Evolutionary conservation across 2,113 vertebrate genomes (phyloP).

Genomic region (Indicator indicator): DNA sequence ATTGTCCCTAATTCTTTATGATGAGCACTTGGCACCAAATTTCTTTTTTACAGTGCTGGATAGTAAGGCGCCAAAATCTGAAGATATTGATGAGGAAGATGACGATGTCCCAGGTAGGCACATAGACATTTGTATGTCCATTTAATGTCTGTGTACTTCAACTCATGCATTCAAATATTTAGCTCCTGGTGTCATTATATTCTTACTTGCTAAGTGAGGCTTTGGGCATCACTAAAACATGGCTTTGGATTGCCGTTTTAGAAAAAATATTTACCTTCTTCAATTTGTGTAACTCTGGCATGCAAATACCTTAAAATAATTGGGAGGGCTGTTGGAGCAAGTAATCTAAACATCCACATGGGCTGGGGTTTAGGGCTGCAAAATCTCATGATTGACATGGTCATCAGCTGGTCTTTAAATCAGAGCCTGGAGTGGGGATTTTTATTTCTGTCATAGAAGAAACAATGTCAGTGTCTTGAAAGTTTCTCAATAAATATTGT

Average conservation of each 20-base stretch:
- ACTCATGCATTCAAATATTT: neutral
- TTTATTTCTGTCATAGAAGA: neutral
- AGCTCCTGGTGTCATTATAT: neutral
- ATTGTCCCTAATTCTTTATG: neutral
- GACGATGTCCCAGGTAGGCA: conserved; percentile 93
- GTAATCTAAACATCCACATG: neutral
- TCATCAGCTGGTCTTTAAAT: neutral
- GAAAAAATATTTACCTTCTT: neutral
- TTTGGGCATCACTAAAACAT: neutral
- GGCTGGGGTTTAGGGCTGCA: neutral
- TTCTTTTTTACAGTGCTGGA: conserved; percentile 82
- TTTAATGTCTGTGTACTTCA: neutral
- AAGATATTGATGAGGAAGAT: conserved; percentile 97
- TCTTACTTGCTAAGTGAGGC: neutral
- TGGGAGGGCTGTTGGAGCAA: neutral
- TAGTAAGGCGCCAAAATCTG: conserved; percentile 94
- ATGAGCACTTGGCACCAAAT: neutral
- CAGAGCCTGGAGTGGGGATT: neutral
- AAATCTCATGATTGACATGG: neutral
- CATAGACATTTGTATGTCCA: neutral
- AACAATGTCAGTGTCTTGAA: neutral
- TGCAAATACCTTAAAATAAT: neutral
- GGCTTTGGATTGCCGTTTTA: neutral
- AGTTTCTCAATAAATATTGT: neutral
- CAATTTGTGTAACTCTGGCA: neutral